These are phyloP conservation scores for Zoanthus sociatus DNA, from an alignment of 92 coral and sea anemone genomes.

Conservation along the genomic window DNA sequence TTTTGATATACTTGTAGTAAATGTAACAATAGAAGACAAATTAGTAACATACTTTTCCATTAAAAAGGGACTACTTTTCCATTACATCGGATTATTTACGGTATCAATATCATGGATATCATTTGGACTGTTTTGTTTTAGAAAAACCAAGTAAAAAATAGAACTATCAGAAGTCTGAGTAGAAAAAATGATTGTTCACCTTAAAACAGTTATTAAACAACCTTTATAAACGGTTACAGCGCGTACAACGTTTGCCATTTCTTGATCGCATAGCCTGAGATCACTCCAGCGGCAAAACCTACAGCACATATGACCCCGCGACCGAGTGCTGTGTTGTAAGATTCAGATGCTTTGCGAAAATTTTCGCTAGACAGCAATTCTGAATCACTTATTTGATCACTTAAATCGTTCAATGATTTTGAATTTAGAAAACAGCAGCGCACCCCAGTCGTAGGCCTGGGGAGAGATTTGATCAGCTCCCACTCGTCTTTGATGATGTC, in stretches of 20 bases:
- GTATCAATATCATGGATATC: too few relatives aligned
- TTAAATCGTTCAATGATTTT: conserved; percentile 4
- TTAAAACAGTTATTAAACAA: neutral
- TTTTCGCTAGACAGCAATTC: neutral
- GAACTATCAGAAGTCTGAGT: too few relatives aligned
- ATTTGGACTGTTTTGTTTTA: too few relatives aligned
- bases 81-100: too few relatives aligned
- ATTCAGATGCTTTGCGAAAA: neutral
- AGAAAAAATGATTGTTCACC: neutral
- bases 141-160: too few relatives aligned
- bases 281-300: neutral
- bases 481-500: conserved; percentile 43
- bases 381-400: neutral
- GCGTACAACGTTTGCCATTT: conserved; percentile 18
- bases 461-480: conserved; percentile 30
- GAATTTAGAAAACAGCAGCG: conserved; percentile 38
- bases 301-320: neutral
- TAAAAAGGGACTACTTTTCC: too few relatives aligned
- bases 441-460: conserved; percentile 44
- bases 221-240: neutral
- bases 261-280: conserved; percentile 26
- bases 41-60: too few relatives aligned
- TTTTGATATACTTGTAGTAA: too few relatives aligned
- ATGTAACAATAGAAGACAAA: too few relatives aligned
- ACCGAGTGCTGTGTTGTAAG: neutral